Evolutionary conservation across 53 echinoderm and acorn worm species (phyloP), one percentile per base, ranked within the genome.

Genomic region (Stichopus horrens): DNA sequence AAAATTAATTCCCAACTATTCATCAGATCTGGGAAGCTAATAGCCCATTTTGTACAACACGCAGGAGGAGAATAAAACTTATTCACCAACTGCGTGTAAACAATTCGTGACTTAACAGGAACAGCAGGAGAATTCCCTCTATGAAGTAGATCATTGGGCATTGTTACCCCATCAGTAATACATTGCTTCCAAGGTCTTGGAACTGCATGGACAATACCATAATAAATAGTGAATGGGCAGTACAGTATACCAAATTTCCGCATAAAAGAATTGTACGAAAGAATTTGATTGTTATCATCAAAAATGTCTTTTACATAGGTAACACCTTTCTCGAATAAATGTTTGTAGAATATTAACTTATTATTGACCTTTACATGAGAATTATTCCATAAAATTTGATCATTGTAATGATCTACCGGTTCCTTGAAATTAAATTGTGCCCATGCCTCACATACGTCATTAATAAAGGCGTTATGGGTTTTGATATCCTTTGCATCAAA

Each of bases 301-400:
- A 76, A 76, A 13, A 77, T 16, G 37, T 52, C 77, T 77, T 77
- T 77, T 7, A 76, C 77, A 77, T 23, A 77, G 5, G 5, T 53
- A 0, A 77, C 37, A 7, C 77, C 77, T 10, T 77, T 77, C 37
- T 77, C 23, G 7, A 16, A 77, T 51, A 77, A 23, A 7, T 23
- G 6, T 23, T 53, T 77, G 11, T 77, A 77, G 37, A 77, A 77
- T 8, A 77, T 51, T 16, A 51, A 7, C 37, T 77, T 77, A 52
- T 37, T 22, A 23, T 52, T 16, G 5, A 77, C 77, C 7, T 77
- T 5, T 7, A 77, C 37, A 77, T 23, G 53, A 9, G 53, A 9
- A 51, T 77, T 77, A 16, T 77, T 77, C 77, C 77, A 77, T 8
- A 77, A 23, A 5, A 77, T 77, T 11, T 77, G 23, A 23, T 77